phyloP scores from a whole-genome alignment of 2,797 vertebrate genomes.

The Sebastes melanostomus region DNA sequence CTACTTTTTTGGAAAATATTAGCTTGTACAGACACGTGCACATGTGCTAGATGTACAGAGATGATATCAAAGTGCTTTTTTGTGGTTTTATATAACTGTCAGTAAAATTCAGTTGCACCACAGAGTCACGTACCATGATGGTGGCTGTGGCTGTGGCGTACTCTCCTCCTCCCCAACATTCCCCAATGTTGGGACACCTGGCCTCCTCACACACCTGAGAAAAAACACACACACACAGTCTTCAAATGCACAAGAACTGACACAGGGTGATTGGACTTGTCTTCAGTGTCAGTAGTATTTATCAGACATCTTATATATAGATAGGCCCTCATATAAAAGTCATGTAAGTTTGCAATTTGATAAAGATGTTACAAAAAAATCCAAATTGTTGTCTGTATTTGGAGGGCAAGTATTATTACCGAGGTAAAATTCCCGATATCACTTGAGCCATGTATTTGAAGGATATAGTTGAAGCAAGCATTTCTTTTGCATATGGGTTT shows the following conservation, averaged over 20 bases:
- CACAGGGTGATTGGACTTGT: neutral
- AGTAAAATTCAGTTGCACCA: neutral
- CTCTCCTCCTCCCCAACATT: constrained; percentile 98
- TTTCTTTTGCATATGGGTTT: neutral
- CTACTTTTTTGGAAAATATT: too few species aligned
- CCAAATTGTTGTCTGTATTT: neutral
- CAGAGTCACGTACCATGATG: constrained; percentile 89
- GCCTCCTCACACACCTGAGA: constrained; percentile 97
- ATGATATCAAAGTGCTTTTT: neutral
- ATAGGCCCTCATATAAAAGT: neutral
- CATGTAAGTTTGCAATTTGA: neutral
- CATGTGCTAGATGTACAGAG: neutral
- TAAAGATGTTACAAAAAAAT: neutral
- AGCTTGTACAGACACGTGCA: neutral
- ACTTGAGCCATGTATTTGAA: neutral
- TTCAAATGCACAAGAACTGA: neutral
- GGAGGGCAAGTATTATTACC: neutral
- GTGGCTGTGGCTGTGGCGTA: constrained; percentile 94
- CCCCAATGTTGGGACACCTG: constrained; percentile 95
- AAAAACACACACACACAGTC: neutral
- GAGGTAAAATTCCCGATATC: neutral
- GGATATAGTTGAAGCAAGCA: neutral
- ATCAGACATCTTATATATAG: neutral
- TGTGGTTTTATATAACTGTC: neutral
- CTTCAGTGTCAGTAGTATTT: neutral